Conservation (phyloP, 2,797 vertebrate genomes). For the Megalops cyprinoides region DNA sequence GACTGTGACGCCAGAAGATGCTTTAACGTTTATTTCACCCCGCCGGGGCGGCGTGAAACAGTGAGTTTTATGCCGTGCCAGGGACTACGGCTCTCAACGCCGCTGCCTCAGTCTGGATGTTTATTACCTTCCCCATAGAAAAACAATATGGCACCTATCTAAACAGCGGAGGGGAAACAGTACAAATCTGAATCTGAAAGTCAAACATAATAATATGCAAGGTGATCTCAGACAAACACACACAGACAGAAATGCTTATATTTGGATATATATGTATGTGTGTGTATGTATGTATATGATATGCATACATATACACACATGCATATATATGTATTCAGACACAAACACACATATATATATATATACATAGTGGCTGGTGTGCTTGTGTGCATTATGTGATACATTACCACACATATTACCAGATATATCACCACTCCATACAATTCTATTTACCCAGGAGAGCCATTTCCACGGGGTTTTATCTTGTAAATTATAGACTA, state of each 20-base stretch:
- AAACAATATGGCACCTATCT: slow-evolving; percentile 20
- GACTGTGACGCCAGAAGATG: not conserved
- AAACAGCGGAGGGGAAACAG: slow-evolving; percentile 38
- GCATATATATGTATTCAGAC: slow-evolving; percentile 35
- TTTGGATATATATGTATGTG: slow-evolving; percentile 17
- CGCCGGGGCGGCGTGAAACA: too few species aligned
- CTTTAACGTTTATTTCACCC: not conserved
- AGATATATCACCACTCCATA: slow-evolving; percentile 40
- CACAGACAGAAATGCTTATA: too few species aligned
- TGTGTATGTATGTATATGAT: slow-evolving; percentile 29
- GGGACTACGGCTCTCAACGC: not conserved
- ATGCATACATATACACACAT: not conserved
- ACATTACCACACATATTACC: not conserved
- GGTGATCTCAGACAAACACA: slow-evolving; percentile 32
- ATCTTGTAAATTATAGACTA: slow-evolving; percentile 25
- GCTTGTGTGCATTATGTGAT: too few species aligned
- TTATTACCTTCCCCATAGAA: slow-evolving; percentile 1
- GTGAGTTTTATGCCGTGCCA: not conserved
- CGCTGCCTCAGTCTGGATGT: not conserved
- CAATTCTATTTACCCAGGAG: slow-evolving; percentile 24
- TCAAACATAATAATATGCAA: slow-evolving; percentile 53
- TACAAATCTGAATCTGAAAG: slow-evolving; percentile 55
- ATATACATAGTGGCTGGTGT: too few species aligned
- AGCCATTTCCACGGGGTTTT: slow-evolving; percentile 49
- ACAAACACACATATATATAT: not conserved